Evolutionary conservation across 1,140 invertebrate species (phyloP).

Genomic region (Drosophila rhopaloa): DNA sequence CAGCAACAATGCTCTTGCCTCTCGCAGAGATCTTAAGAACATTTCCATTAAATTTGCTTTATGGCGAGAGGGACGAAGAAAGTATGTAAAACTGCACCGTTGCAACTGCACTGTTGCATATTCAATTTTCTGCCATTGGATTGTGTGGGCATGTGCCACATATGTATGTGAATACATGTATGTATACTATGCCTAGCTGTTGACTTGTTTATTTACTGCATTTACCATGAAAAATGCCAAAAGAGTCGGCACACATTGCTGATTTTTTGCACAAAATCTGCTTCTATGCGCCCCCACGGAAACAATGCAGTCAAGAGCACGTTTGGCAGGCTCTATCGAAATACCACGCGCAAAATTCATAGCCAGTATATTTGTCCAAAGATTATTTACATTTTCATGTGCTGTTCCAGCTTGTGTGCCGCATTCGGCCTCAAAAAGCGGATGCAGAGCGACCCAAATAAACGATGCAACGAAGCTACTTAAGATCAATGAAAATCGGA

Average conservation of each 20-base stretch:
- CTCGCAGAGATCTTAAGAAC: not conserved
- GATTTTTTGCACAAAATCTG: slow-evolving; percentile 10
- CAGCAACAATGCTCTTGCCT: no score
- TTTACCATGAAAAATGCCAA: slow-evolving; percentile 7
- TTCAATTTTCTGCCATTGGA: slow-evolving; percentile 6
- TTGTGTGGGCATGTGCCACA: no score
- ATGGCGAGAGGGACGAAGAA: not conserved
- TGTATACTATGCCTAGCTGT: slow-evolving; percentile 1
- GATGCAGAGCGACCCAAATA: slow-evolving; percentile 16
- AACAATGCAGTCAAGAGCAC: slow-evolving; percentile 36
- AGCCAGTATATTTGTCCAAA: slow-evolving; percentile 15
- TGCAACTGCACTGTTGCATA: slow-evolving; percentile 27
- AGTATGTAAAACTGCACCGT: slow-evolving; percentile 3
- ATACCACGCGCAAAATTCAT: slow-evolving; percentile 5
- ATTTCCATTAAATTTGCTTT: slow-evolving; percentile 24
- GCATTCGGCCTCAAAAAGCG: slow-evolving; percentile 9
- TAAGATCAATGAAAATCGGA: no score
- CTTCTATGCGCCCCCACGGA: slow-evolving; percentile 4
- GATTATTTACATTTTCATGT: slow-evolving; percentile 33
- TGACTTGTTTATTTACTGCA: slow-evolving; percentile 25
- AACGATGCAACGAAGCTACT: no score
- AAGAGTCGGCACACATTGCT: slow-evolving; percentile 40
- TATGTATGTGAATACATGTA: no score
- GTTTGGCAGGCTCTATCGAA: slow-evolving; percentile 21
- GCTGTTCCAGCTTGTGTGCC: slow-evolving; percentile 1